Base-by-base conservation (phyloP, 2,797 vertebrate species). In the Pipistrellus pygmaeus region DNA sequence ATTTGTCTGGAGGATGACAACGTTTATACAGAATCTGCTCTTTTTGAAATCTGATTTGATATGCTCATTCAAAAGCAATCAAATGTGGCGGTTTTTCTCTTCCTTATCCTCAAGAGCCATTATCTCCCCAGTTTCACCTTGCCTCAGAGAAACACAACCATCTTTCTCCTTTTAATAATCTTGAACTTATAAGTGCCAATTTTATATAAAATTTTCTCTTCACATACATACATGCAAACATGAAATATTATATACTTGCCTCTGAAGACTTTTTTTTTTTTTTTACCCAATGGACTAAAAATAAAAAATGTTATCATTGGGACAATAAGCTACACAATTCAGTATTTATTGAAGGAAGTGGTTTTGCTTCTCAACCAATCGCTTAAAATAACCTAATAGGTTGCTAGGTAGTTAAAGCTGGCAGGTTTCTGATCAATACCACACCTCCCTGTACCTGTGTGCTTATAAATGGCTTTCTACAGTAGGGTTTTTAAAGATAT, bases 241-340 rank as follows among this genome's bases (percentile, higher is more conserved):
- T 51, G 85, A 90, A 95, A 80, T 88, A 90, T 32, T 80, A 94
- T 85, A 55, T 44, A 60, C 32, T 32, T 93, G 38, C 13, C 66
- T 78, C 30, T 92, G 51, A 94, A 69, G n/a, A 41, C 3, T 21
- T 95, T 68, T 95, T 85, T 80, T 95, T 85, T 80, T 48, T 48
- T 48, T 91, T 15, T 93, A 68, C 77, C 46, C 85, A 86, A 8
- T 60, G 8, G 25, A 85, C 85, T 96, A 85, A 95, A 95, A 97
- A 93, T 92, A 95, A 96, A 95, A 53, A 96, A 55, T 68, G 75
- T 88, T 95, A 96, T 95, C 91, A 83, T 25, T 85, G 35, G 64
- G 57, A 87, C 72, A 76, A 91, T 78, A 77, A 91, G 55, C 38
- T 78, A 81, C 41, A 90, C n/a, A 66, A 92, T 90, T 92, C 72